Conservation (phyloP, 2,888 invertebrate species). For the Smittia aterrima region DNA sequence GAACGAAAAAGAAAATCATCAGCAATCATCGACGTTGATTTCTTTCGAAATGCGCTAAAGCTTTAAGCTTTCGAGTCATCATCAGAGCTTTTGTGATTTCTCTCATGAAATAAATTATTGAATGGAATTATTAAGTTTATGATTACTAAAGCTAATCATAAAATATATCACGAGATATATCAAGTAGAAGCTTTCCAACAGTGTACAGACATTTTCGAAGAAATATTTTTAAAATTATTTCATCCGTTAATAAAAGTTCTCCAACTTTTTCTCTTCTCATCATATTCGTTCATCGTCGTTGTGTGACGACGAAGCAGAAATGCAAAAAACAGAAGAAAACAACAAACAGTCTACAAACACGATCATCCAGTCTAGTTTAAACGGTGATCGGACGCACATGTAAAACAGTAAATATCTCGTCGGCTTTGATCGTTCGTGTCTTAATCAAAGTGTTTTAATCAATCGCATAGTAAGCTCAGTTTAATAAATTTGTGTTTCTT, state of each 20-base stretch:
- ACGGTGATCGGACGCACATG: constrained; percentile 4
- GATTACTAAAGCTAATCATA: not conserved
- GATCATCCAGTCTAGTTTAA: constrained; percentile 29
- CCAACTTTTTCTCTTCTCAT: not conserved
- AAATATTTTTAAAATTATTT: too few relatives aligned
- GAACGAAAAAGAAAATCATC: not conserved
- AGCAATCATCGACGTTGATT: not conserved
- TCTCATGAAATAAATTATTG: too few relatives aligned
- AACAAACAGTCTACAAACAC: not conserved
- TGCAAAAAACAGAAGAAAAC: not conserved
- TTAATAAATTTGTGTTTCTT: constrained; percentile 2
- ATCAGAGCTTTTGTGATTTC: not conserved
- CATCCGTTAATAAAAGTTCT: too few relatives aligned
- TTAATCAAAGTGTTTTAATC: not conserved
- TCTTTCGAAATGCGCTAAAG: not conserved
- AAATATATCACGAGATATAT: too few relatives aligned
- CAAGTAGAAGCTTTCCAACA: too few relatives aligned
- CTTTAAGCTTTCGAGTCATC: constrained; percentile 6
- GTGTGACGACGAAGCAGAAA: not conserved
- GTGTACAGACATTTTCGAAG: too few relatives aligned
- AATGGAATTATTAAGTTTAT: too few relatives aligned
- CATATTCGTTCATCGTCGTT: not conserved
- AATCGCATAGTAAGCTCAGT: not conserved
- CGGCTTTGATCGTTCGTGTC: not conserved
- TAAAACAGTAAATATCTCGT: constrained; percentile 10